Conservation (phyloP, 2,113 vertebrate species). For the Dromaius novaehollandiae region DNA sequence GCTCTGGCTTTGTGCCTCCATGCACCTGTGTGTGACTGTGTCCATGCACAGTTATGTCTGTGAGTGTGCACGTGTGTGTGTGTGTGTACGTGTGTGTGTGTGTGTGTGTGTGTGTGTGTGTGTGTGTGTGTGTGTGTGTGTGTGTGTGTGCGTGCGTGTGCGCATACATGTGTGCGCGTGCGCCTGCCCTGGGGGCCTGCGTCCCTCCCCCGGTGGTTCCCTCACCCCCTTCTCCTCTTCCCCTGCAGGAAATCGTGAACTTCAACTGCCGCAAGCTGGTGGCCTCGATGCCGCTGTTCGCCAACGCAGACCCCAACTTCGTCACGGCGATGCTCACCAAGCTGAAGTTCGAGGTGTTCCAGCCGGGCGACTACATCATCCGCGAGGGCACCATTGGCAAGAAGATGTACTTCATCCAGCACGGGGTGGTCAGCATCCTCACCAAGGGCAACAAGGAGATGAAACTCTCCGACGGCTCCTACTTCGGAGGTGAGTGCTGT, state of each 20-base stretch:
- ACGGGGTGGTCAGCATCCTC: slow-evolving; percentile 92
- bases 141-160: background rate
- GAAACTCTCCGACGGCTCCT: slow-evolving; percentile 95
- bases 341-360: slow-evolving; percentile 96
- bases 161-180: too few relatives aligned
- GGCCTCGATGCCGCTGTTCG: slow-evolving; percentile 96
- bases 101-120: background rate
- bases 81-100: background rate
- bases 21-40: fast-evolving
- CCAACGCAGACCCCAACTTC: slow-evolving; percentile 97
- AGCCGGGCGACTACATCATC: slow-evolving; percentile 93
- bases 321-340: slow-evolving; percentile 98
- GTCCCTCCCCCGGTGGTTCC: background rate
- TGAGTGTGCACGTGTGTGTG: background rate
- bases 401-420: slow-evolving; percentile 99
- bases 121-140: background rate
- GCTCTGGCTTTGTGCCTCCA: background rate
- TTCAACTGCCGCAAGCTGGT: slow-evolving; percentile 99
- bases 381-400: slow-evolving; percentile 96
- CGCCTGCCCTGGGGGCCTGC: fast-evolving
- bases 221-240: background rate
- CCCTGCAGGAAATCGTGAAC: slow-evolving; percentile 91
- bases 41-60: fast-evolving
- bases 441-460: slow-evolving; percentile 94
- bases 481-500: slow-evolving; percentile 88